Conservation (phyloP, 2,888 invertebrate species). For the Troides aeacus region DNA sequence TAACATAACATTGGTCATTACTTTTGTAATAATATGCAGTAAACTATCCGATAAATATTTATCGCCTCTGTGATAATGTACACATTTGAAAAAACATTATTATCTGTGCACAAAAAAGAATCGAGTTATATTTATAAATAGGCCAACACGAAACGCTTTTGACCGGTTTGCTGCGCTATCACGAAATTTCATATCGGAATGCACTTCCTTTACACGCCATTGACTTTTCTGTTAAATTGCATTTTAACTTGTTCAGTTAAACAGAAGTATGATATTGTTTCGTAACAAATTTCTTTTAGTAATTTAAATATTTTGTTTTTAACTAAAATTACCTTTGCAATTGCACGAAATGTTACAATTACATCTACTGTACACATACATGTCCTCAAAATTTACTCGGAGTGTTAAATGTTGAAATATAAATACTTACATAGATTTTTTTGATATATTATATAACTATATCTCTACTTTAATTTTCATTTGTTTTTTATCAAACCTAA, state of each 20-base stretch:
- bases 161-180: slow-evolving; percentile 14
- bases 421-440: too few relatives aligned
- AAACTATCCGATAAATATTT: slow-evolving; percentile 12
- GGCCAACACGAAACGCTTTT: slow-evolving; percentile 14
- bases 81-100: slow-evolving; percentile 9
- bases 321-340: too few relatives aligned
- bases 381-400: too few relatives aligned
- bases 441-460: too few relatives aligned
- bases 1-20: not conserved
- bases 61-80: not conserved
- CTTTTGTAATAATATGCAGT: not conserved
- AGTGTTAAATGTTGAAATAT: too few relatives aligned
- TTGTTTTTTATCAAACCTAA: too few relatives aligned
- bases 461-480: too few relatives aligned
- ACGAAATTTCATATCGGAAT: slow-evolving; percentile 24
- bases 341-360: too few relatives aligned
- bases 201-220: slow-evolving; percentile 24
- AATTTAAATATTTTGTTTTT: not conserved
- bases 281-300: slow-evolving; percentile 30
- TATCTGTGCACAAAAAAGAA: slow-evolving; percentile 12
- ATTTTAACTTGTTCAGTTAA: slow-evolving; percentile 25
- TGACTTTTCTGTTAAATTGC: slow-evolving; percentile 24
- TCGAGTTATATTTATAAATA: slow-evolving; percentile 17
- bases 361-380: too few relatives aligned
- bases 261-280: slow-evolving; percentile 19